These are phyloP conservation scores for Acronicta leporina DNA, from an alignment of 2,888 invertebrate species.

Conservation along the genomic window DNA sequence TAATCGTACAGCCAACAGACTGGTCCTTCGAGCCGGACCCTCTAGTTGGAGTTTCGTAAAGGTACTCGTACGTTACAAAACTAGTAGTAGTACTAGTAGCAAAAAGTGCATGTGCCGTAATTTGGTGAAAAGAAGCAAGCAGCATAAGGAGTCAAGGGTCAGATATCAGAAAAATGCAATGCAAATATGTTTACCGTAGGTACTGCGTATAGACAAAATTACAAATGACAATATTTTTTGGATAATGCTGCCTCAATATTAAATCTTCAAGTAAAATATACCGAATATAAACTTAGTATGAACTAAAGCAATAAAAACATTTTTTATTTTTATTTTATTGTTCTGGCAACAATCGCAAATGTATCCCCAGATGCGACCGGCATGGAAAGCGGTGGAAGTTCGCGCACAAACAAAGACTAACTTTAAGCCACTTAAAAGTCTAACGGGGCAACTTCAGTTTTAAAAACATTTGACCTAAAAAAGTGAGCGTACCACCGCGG, in stretches of 20 bases:
- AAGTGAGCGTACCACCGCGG: conserved; percentile 28
- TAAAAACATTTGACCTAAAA: conserved; percentile 72
- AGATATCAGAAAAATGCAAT: too few species aligned
- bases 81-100: too few species aligned
- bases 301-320: conserved; percentile 43
- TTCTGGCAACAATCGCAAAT: conserved; percentile 38
- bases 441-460: conserved; percentile 67
- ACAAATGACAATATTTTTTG: too few species aligned
- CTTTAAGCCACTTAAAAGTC: conserved; percentile 74
- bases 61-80: too few species aligned
- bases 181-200: too few species aligned
- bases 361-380: conserved; percentile 40
- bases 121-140: too few species aligned
- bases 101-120: too few species aligned
- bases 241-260: neutral
- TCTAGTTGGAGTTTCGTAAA: too few species aligned
- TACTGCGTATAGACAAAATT: too few species aligned
- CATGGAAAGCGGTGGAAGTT: conserved; percentile 37
- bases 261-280: conserved; percentile 11
- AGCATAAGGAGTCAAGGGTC: too few species aligned
- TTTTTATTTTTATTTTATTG: conserved; percentile 27
- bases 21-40: too few species aligned
- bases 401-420: conserved; percentile 63
- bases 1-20: too few species aligned
- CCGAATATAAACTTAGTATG: conserved; percentile 18